Base-by-base conservation (phyloP, 2,888 invertebrate species). In the Noctua janthina region DNA sequence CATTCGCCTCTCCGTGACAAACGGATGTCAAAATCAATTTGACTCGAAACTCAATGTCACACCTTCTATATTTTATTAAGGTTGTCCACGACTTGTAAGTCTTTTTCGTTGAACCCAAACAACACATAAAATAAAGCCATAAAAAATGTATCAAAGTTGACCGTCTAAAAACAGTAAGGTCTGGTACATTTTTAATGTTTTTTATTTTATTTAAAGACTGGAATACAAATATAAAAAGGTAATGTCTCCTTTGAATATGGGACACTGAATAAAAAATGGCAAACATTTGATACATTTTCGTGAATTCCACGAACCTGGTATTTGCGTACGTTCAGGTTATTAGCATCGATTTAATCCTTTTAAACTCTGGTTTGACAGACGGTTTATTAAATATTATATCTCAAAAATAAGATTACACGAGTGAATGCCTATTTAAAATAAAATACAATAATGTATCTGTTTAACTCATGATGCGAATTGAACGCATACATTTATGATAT, bases 141-240 rank as follows among this genome's bases (percentile, higher is more conserved):
- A 59, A 68, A 82, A 64, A 69, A 64, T 76, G 20, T 73, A 82
- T 46, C 69, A 70, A 56, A 59, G 49, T 77, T 69, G 43, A 51
- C 20, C 49, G 51, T 39, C 51, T 51, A 51, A 23, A 20, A 51
- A 68, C 67, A 23, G 51, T 20, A 20, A 54, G 43, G 10, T 23
- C 8, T 46, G 20, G 46, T 68, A 46, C 39, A 68, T 79, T 72
- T 59, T 43, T 59, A 51, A 79, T 72, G n/a, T 23, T 56, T 79
- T 79, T 79, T 46, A 51, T 73, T 80, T 73, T 72, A 67, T 46
- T 51, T 51, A 5, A 51, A 43, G 29, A 56, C 23, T 59, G 1
- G 11, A 59, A 79, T 66, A 54, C 39, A 73, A 62, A 39, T 39
- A 29, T 17, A 54, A 35, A 73, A 74, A 46, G 20, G 20, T 56